Evolutionary conservation across 2,797 vertebrate species (phyloP).

Genomic region (Buphagus erythrorhynchus): DNA sequence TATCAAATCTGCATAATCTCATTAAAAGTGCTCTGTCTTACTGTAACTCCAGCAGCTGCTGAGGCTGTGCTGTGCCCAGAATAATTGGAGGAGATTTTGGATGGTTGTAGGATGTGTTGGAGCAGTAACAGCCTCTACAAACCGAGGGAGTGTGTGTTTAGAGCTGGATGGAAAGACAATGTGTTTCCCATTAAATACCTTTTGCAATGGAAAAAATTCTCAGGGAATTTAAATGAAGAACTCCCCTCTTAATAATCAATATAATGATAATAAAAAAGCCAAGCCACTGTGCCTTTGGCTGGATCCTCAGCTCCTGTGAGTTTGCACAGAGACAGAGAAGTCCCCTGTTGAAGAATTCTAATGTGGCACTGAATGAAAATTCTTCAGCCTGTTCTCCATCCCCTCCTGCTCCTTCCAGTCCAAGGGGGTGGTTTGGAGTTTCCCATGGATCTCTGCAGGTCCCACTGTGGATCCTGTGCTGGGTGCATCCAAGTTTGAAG

Average conservation of each 20-base stretch:
- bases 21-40: slow-evolving; percentile 7
- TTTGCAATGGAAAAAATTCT: neutral
- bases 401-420: neutral
- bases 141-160: neutral
- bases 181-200: neutral
- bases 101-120: neutral
- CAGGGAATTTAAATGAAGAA: neutral
- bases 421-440: neutral
- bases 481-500: neutral
- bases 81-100: neutral
- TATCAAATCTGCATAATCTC: slow-evolving; percentile 44
- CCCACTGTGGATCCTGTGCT: no score
- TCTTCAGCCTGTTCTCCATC: neutral
- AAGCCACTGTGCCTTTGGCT: neutral
- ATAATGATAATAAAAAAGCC: neutral
- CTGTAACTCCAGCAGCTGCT: slow-evolving; percentile 7
- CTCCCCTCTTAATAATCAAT: neutral
- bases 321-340: neutral
- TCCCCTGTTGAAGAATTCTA: neutral
- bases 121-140: neutral
- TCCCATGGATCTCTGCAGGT: neutral
- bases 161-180: neutral
- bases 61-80: neutral
- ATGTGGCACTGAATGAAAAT: neutral
- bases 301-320: neutral